phyloP scores from a whole-genome alignment of 2,888 invertebrate species.

The Keiferia lycopersicella region DNA sequence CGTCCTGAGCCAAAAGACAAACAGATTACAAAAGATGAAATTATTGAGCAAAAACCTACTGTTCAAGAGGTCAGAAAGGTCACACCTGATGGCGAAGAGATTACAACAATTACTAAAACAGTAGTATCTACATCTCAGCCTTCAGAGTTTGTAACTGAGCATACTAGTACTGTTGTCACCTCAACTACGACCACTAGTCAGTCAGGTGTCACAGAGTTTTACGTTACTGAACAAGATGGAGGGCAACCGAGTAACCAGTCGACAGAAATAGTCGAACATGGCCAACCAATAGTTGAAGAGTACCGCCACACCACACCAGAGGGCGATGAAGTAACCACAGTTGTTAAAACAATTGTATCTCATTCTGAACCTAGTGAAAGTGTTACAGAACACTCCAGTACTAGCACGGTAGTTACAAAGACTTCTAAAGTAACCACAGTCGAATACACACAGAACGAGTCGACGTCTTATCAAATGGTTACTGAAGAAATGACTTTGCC shows the following conservation, averaged over 20 bases:
- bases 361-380: conserved; percentile 38
- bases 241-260: not conserved
- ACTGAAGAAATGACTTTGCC: conserved; percentile 50
- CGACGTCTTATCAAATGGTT: conserved; percentile 54
- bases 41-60: conserved; percentile 43
- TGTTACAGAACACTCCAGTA: conserved; percentile 41
- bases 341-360: conserved; percentile 37
- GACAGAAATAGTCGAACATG: not conserved
- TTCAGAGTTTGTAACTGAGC: conserved; percentile 53
- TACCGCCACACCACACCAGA: conserved; percentile 29
- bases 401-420: conserved; percentile 41
- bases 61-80: conserved; percentile 43
- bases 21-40: conserved; percentile 28
- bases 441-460: conserved; percentile 60
- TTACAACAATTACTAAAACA: conserved; percentile 54
- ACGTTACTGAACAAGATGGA: conserved; percentile 23
- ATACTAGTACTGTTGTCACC: conserved; percentile 54
- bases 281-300: conserved; percentile 37
- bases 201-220: conserved; percentile 22
- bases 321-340: conserved; percentile 35
- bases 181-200: conserved; percentile 37
- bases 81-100: conserved; percentile 48
- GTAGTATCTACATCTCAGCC: conserved; percentile 53
- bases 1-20: conserved; percentile 13
- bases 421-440: conserved; percentile 62